These are phyloP conservation scores for Chloropsis hardwickii DNA, from an alignment of 2,113 vertebrate species.

Conservation along the genomic window DNA sequence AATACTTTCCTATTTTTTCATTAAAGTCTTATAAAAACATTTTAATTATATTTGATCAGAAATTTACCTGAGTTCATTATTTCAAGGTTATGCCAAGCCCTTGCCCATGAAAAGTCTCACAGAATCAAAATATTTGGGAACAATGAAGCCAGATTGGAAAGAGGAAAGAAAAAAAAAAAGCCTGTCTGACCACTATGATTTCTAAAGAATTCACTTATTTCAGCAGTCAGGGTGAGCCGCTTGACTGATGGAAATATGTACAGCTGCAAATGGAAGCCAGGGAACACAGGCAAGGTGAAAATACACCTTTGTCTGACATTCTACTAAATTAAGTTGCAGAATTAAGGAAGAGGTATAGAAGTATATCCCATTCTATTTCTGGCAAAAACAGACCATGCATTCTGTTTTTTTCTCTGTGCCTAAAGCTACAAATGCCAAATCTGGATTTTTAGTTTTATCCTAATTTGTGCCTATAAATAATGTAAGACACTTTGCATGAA, in stretches of 20 bases:
- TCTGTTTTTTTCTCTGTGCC: background rate
- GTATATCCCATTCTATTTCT: background rate
- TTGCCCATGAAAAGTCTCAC: background rate
- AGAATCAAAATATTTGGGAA: background rate
- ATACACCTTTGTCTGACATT: background rate
- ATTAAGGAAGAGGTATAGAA: background rate
- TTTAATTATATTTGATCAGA: background rate
- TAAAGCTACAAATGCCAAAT: background rate
- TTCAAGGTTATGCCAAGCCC: background rate
- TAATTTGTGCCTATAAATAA: background rate
- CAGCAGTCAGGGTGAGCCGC: background rate
- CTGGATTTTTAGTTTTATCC: background rate
- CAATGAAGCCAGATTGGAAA: background rate
- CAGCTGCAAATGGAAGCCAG: background rate
- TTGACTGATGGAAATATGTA: background rate
- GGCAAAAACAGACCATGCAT: background rate
- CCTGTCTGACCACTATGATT: background rate
- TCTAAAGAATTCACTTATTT: background rate
- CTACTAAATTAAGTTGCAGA: background rate
- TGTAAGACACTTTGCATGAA: background rate
- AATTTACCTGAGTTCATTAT: background rate
- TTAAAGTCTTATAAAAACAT: background rate
- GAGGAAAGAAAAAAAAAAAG: background rate
- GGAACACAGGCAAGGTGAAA: background rate
- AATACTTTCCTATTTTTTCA: background rate